These are phyloP conservation scores for Calameuta pallipes DNA, from an alignment of 2,888 invertebrate species.

Conservation along the genomic window DNA sequence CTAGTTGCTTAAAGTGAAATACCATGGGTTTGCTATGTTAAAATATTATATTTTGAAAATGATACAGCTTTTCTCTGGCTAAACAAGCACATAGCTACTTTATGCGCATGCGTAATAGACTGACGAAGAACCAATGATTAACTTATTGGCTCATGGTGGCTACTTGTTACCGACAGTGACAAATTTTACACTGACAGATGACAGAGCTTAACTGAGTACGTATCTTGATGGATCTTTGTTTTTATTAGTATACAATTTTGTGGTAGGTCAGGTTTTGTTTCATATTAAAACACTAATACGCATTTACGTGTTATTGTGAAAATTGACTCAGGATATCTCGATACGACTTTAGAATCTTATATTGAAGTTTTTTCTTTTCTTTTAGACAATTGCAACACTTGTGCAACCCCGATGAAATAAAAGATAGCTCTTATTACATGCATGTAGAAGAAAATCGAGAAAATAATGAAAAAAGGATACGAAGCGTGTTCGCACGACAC, in stretches of 20 bases:
- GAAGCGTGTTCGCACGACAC: background rate
- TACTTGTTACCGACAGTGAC: background rate
- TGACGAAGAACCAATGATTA: background rate
- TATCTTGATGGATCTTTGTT: background rate
- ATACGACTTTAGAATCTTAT: background rate
- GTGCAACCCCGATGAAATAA: background rate
- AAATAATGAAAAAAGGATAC: background rate
- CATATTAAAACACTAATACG: background rate
- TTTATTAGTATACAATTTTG: background rate
- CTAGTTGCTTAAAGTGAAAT: background rate
- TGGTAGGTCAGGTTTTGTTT: background rate
- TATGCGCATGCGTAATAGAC: background rate
- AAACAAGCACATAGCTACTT: background rate
- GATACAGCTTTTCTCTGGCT: background rate
- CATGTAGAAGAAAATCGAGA: background rate
- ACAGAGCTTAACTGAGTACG: background rate
- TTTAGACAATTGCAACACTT: background rate
- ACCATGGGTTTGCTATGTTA: background rate
- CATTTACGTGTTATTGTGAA: no score
- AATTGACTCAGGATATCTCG: background rate
- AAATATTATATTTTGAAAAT: background rate
- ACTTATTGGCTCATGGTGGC: background rate
- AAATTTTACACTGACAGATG: background rate
- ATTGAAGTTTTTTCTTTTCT: background rate
- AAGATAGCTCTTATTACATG: background rate